phyloP scores from a whole-genome alignment of 2,888 invertebrate species.

The Cryptosula pallasiana region DNA sequence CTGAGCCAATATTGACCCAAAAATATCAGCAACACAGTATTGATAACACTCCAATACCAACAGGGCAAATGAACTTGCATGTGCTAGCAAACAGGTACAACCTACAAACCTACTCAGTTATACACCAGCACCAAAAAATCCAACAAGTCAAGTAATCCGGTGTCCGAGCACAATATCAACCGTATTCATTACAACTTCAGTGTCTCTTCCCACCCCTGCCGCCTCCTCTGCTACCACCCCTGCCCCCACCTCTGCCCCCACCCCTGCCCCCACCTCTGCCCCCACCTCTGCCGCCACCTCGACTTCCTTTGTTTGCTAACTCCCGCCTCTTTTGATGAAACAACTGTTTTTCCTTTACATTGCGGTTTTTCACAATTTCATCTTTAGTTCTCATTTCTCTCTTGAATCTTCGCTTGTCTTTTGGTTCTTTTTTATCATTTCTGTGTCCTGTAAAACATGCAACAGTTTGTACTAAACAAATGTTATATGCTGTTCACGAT shows the following conservation, averaged over 20 bases:
- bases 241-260: background rate
- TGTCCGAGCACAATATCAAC: too few species aligned
- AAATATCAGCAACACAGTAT: too few species aligned
- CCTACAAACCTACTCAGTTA: too few species aligned
- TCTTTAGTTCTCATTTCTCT: conserved; percentile 30
- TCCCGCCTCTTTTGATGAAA: conserved; percentile 39
- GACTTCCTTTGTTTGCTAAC: conserved; percentile 20
- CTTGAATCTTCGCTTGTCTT: conserved; percentile 30
- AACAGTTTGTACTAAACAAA: too few species aligned
- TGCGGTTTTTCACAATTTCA: conserved; percentile 46
- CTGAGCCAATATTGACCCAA: too few species aligned
- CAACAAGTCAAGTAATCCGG: too few species aligned
- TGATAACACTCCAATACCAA: too few species aligned
- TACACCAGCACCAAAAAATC: too few species aligned
- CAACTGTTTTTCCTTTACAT: conserved; percentile 39
- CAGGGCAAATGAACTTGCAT: too few species aligned
- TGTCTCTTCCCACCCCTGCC: background rate
- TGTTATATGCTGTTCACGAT: too few species aligned
- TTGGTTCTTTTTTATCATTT: conserved; percentile 53
- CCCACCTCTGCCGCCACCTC: conserved; percentile 18
- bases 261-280: conserved; percentile 7
- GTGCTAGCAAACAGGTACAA: too few species aligned
- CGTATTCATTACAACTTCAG: too few species aligned
- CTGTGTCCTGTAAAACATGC: conserved; percentile 64
- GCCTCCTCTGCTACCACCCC: background rate